Percentiles rank a stretch among this genome's conserved stretches.
phyloP scores from a whole-genome alignment of 2,888 invertebrate species.

The Cephus pygmeus region DNA sequence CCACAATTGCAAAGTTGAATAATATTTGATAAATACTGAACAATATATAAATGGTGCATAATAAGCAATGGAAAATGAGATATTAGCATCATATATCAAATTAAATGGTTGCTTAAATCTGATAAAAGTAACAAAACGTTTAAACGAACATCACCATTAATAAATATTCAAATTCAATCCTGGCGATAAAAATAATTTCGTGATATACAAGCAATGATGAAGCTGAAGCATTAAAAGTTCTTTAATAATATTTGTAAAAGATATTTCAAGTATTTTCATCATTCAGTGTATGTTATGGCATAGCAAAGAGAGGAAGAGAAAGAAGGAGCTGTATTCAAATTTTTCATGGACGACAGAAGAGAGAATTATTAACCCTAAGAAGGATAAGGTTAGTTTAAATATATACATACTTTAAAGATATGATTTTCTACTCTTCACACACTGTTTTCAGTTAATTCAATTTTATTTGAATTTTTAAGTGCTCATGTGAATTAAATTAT shows the following conservation, averaged over 20 bases:
- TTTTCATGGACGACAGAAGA: constrained; percentile 60
- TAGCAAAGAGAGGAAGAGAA: constrained; percentile 46
- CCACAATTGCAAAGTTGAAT: constrained; percentile 10
- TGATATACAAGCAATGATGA: constrained; percentile 4
- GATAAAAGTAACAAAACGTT: constrained; percentile 10
- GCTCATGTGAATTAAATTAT: neutral
- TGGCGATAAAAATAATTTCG: constrained; percentile 8
- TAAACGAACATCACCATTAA: constrained; percentile 1
- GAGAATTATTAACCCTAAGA: constrained; percentile 59
- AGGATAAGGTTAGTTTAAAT: constrained; percentile 45
- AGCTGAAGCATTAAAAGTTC: constrained; percentile 29
- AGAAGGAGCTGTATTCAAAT: constrained; percentile 44
- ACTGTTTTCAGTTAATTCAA: neutral
- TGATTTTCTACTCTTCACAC: neutral
- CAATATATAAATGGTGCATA: neutral
- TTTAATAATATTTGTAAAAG: constrained; percentile 55
- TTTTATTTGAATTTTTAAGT: neutral
- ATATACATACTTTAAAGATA: neutral
- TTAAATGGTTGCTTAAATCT: neutral
- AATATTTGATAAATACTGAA: neutral
- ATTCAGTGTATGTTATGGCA: constrained; percentile 49
- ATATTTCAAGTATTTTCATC: constrained; percentile 51
- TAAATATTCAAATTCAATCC: neutral
- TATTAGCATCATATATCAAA: neutral
- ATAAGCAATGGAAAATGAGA: neutral